Base-by-base conservation (phyloP, 2,888 invertebrate genomes). In the Parochlus steinenii region DNA sequence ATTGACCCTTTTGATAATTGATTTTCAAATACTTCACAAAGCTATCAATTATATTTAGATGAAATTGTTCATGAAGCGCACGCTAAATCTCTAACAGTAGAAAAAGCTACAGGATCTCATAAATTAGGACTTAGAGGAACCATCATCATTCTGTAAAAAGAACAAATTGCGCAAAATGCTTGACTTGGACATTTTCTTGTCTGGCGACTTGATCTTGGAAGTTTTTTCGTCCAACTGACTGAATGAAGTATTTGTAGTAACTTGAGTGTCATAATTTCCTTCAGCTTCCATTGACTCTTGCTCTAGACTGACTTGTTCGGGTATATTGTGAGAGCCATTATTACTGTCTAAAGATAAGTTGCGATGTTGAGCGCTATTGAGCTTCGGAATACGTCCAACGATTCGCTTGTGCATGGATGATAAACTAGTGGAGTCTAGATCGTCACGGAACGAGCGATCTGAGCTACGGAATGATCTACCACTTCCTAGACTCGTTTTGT, bases 401-500 rank as follows among this genome's bases (percentile, higher is more conserved):
- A 47, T 44, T 33, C 36, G 22, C 14, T 36, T 36, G 16, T 31
- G 33, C 18, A 42, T 42, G 30, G 44, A 43, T 19, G 44, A 40
- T 25, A 44, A 41, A 37, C 41, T 45, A 5, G 43, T 39, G 35
- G 46, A 39, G 37, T 48, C 49, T 12, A 44, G 20, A 25, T 48
- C 48, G 33, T 47, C 47, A 16, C 46, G 45, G 37, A 43, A 47
- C 25, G 47, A 46, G 36, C 45, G 42, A 36, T 48, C 48, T 10
- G 48, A 48, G 22, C 47, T 46, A 20, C 48, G 46, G 42, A 46
- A 47, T 39, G 49, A 48, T 24, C 47, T 45, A 38, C 45, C 45
- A 31, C 49, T 48, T 10, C 47, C 42, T n/a, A 49, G 43, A 39
- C 49, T 49, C 18, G 48, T 42, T 40, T 49, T 49, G 26, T 49